These are phyloP conservation scores for Sarcophaga variegata DNA, from an alignment of 2,888 invertebrate species.

Conservation along the genomic window DNA sequence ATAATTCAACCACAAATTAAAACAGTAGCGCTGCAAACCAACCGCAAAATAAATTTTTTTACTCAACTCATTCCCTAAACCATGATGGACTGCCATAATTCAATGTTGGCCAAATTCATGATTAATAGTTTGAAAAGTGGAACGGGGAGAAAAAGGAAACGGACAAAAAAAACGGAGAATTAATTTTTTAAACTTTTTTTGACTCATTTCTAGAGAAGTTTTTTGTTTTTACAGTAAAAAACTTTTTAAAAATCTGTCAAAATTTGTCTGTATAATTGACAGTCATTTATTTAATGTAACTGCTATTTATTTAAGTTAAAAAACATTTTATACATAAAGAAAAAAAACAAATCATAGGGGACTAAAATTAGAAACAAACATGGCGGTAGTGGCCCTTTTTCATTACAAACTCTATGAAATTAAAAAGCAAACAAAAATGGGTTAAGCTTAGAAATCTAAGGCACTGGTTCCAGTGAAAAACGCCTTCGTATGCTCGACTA, in stretches of 20 bases:
- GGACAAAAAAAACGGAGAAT: neutral
- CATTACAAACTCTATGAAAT: too few species aligned
- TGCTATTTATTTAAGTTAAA: neutral
- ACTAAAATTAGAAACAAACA: neutral
- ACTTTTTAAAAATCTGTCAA: conserved; percentile 51
- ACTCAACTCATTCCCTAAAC: neutral
- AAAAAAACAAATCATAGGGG: neutral
- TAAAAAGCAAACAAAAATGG: too few species aligned
- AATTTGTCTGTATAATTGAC: conserved; percentile 43
- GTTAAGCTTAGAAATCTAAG: too few species aligned
- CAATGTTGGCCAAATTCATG: conserved; percentile 33
- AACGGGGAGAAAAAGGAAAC: neutral
- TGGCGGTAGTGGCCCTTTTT: too few species aligned
- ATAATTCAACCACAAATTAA: conserved; percentile 66
- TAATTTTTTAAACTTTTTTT: conserved; percentile 27
- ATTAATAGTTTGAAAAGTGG: conserved; percentile 33
- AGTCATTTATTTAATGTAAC: conserved; percentile 21
- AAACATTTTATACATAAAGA: neutral
- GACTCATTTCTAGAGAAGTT: neutral
- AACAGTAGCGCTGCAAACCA: conserved; percentile 54
- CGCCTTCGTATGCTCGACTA: too few species aligned
- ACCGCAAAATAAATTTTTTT: conserved; percentile 44
- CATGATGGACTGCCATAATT: conserved; percentile 41
- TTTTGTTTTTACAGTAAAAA: conserved; percentile 1
- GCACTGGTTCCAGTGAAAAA: too few species aligned